phyloP scores from a whole-genome alignment of 2,888 invertebrate species.

The Drosophila anomalata region DNA sequence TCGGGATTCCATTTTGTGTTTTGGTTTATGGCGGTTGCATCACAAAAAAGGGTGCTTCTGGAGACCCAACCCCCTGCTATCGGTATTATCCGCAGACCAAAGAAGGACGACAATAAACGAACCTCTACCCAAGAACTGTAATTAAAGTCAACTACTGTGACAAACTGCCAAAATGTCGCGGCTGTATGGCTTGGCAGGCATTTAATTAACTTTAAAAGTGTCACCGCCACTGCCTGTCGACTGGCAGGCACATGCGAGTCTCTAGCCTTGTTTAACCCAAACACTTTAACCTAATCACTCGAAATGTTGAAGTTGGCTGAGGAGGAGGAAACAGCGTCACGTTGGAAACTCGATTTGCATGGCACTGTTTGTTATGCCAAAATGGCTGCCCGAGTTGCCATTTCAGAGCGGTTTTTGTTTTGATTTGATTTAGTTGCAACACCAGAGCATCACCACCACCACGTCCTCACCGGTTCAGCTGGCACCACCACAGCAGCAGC shows the following conservation, averaged over 20 bases:
- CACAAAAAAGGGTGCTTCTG: slow-evolving; percentile 2
- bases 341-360: slow-evolving; percentile 59
- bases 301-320: slow-evolving; percentile 23
- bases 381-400: slow-evolving; percentile 17
- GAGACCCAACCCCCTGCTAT: neutral
- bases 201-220: slow-evolving; percentile 70
- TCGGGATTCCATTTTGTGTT: slow-evolving; percentile 36
- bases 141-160: slow-evolving; percentile 58
- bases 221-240: slow-evolving; percentile 29
- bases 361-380: slow-evolving; percentile 41
- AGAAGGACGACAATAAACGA: slow-evolving; percentile 26
- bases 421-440: slow-evolving; percentile 65
- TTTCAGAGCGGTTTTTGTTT: slow-evolving; percentile 46
- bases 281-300: slow-evolving; percentile 55
- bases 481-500: slow-evolving; percentile 9
- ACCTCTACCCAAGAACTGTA: slow-evolving; percentile 48
- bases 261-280: slow-evolving; percentile 37
- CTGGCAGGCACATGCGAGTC: slow-evolving; percentile 22
- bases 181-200: slow-evolving; percentile 16
- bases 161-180: slow-evolving; percentile 66
- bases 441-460: slow-evolving; percentile 9
- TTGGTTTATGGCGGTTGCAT: slow-evolving; percentile 46
- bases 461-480: slow-evolving; percentile 2
- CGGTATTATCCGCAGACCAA: slow-evolving; percentile 10
- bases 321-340: slow-evolving; percentile 14